Percentiles rank a stretch among this genome's conserved stretches.
Evolutionary conservation across 2,113 vertebrate genomes (phyloP).

Genomic region (Sinosuthora webbiana): DNA sequence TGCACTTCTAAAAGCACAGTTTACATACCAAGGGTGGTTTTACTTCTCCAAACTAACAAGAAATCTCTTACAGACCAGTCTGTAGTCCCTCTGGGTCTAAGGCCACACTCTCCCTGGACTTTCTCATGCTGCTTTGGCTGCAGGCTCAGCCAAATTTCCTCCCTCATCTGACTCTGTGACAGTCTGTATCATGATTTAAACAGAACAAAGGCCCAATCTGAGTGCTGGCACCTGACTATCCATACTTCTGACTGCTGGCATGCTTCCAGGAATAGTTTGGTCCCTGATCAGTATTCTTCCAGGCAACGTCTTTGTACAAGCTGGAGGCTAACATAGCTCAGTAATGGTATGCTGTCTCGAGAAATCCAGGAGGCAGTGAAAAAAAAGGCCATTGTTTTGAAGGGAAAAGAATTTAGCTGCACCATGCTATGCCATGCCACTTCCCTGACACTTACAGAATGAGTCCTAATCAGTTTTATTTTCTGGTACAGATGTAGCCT

Average conservation of each 20-base stretch:
- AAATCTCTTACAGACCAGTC: not conserved
- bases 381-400: not conserved
- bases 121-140: not conserved
- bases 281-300: not conserved
- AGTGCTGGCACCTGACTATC: not conserved
- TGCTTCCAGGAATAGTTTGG: not conserved
- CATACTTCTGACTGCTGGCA: not conserved
- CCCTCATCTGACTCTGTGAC: not conserved
- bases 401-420: not conserved
- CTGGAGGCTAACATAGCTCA: not conserved
- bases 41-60: not conserved
- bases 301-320: not conserved
- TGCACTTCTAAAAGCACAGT: not conserved
- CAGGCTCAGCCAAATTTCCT: not conserved
- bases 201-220: not conserved
- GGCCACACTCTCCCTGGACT: not conserved
- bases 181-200: not conserved
- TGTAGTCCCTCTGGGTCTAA: not conserved
- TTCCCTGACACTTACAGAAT: not conserved
- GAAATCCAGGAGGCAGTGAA: not conserved
- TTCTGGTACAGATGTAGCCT: not conserved
- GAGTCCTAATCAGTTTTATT: not conserved
- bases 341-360: not conserved
- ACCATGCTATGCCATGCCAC: not conserved
- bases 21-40: not conserved